phyloP scores from a whole-genome alignment of 2,888 invertebrate species.

The Agrypnus murinus region DNA sequence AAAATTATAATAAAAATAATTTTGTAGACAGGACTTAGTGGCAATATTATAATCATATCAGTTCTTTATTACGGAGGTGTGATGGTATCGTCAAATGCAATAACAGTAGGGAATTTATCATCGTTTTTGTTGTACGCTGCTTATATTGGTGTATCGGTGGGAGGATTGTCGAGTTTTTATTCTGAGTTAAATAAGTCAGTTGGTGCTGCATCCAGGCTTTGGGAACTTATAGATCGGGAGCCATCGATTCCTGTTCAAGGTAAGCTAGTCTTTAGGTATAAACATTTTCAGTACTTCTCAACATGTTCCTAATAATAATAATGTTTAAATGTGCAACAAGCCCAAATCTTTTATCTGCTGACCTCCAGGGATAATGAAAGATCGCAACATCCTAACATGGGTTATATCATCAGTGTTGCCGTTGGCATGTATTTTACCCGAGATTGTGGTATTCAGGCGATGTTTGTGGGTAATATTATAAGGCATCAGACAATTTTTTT shows the following conservation, averaged over 20 bases:
- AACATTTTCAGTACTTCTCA: too few relatives aligned
- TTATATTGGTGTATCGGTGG: constrained; percentile 92
- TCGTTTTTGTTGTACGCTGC: constrained; percentile 96
- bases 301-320: too few relatives aligned
- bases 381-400: not conserved
- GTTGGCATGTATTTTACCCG: too few relatives aligned
- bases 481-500: too few relatives aligned
- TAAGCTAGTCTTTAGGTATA: not conserved
- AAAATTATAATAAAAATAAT: not conserved
- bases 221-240: constrained; percentile 89
- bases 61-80: constrained; percentile 95
- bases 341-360: not conserved
- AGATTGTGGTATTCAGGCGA: too few relatives aligned
- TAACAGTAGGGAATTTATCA: constrained; percentile 91
- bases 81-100: constrained; percentile 85
- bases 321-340: constrained; percentile 37
- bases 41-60: constrained; percentile 91
- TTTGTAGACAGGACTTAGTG: constrained; percentile 80
- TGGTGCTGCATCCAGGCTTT: constrained; percentile 92
- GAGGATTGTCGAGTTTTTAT: constrained; percentile 94
- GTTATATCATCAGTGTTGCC: too few relatives aligned
- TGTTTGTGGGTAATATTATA: too few relatives aligned
- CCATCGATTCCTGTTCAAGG: constrained; percentile 79
- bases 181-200: constrained; percentile 94
- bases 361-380: not conserved